phyloP scores from a whole-genome alignment of 2,888 invertebrate genomes.

The Tortricodes alternella region DNA sequence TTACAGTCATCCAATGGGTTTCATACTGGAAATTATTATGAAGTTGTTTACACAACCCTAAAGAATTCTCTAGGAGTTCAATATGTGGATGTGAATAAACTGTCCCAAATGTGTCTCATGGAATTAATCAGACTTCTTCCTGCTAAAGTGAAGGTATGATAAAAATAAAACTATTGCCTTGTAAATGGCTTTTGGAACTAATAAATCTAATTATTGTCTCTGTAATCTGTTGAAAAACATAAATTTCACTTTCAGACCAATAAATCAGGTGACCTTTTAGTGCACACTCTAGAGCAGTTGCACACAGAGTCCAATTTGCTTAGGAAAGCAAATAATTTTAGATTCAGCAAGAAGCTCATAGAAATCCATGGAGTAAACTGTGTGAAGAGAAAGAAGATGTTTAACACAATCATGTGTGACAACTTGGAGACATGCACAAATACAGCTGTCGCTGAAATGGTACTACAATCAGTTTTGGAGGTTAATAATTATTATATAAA shows the following conservation, averaged over 20 bases:
- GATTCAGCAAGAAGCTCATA: slow-evolving; percentile 55
- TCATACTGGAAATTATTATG: slow-evolving; percentile 66
- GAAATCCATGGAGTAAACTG: slow-evolving; percentile 58
- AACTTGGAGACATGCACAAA: slow-evolving; percentile 61
- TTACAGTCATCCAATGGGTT: slow-evolving; percentile 22
- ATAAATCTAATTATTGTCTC: too few relatives aligned
- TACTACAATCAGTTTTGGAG: slow-evolving; percentile 58
- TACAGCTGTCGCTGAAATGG: slow-evolving; percentile 55
- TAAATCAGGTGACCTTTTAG: slow-evolving; percentile 58
- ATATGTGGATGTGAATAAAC: slow-evolving; percentile 54
- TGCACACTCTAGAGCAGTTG: slow-evolving; percentile 55
- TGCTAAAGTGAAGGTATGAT: slow-evolving; percentile 51
- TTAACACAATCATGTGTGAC: slow-evolving; percentile 57
- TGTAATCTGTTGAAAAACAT: too few relatives aligned
- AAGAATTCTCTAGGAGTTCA: slow-evolving; percentile 54
- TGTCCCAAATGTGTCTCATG: slow-evolving; percentile 51
- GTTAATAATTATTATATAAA: too few relatives aligned
- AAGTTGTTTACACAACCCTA: slow-evolving; percentile 61
- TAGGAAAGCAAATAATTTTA: slow-evolving; percentile 57
- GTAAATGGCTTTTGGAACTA: too few relatives aligned
- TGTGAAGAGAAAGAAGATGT: slow-evolving; percentile 51
- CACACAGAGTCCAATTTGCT: slow-evolving; percentile 62
- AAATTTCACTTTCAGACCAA: slow-evolving; percentile 59
- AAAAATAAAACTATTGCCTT: background rate
- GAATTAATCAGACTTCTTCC: slow-evolving; percentile 54